A percentile compares a stretch with the other conserved stretches of the same genome.
Conservation (phyloP, 1,140 invertebrate species). For the Aphelenchoides besseyi region DNA sequence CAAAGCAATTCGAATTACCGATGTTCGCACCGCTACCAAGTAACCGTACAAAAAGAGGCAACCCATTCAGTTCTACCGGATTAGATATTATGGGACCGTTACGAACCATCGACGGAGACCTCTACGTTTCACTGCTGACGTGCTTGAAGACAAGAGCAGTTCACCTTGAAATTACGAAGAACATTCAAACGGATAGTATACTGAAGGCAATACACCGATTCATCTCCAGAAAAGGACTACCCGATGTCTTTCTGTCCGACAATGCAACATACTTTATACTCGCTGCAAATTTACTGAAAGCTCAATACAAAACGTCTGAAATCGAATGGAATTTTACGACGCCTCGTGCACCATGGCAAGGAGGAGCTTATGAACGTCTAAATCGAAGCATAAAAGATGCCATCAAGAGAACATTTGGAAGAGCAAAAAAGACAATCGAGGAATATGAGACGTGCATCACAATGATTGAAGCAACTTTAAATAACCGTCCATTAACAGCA, state of each 20-base stretch:
- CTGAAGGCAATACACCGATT: neutral
- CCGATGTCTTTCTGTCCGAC: neutral
- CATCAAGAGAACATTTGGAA: neutral
- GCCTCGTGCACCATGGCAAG: neutral
- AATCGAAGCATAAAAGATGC: neutral
- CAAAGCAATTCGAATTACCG: neutral
- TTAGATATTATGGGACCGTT: neutral
- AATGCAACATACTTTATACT: neutral
- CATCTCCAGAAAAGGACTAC: neutral
- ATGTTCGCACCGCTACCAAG: constrained; percentile 2
- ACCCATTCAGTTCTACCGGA: neutral
- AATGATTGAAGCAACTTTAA: constrained; percentile 1
- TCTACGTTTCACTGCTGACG: neutral
- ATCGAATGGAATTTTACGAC: neutral
- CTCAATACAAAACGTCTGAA: neutral
- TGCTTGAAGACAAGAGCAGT: neutral
- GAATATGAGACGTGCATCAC: neutral
- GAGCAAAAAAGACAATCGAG: neutral
- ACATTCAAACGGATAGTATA: neutral
- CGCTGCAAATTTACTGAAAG: neutral
- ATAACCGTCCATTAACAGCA: neutral
- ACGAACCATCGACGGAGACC: neutral
- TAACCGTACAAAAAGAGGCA: neutral
- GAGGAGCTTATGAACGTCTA: neutral
- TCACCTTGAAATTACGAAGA: neutral